Evolutionary conservation across 2,797 vertebrate genomes (phyloP).

Genomic region (Dermochelys coriacea): DNA sequence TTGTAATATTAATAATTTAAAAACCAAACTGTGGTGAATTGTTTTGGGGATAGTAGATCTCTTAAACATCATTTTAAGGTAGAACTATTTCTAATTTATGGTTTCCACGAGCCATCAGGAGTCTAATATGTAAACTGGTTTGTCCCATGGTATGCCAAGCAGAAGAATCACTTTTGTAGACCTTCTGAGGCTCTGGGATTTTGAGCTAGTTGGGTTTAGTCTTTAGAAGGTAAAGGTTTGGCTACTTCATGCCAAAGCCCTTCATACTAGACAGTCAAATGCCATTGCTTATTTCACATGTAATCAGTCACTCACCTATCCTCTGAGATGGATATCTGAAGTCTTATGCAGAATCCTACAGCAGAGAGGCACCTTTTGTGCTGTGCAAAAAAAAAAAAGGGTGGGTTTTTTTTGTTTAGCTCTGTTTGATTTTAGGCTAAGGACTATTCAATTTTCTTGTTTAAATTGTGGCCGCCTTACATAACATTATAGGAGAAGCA

Average conservation of each 20-base stretch:
- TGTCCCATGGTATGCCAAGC: neutral
- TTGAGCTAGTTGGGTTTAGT: conserved; percentile 5
- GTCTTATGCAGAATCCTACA: neutral
- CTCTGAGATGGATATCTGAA: neutral
- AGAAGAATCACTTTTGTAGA: neutral
- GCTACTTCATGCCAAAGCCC: neutral
- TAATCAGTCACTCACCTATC: neutral
- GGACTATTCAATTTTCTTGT: fast-evolving
- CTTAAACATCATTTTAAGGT: conserved; percentile 4
- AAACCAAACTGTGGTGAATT: neutral
- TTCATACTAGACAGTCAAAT: neutral
- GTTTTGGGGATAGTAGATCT: neutral
- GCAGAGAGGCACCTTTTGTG: neutral
- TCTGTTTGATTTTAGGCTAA: neutral
- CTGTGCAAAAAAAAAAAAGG: neutral
- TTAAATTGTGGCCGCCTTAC: fast-evolving
- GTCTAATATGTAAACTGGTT: neutral
- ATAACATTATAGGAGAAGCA: neutral
- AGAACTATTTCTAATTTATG: conserved; percentile 18
- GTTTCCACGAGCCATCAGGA: conserved; percentile 1
- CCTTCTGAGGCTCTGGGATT: neutral
- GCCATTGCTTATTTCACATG: neutral
- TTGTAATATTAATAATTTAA: conserved; percentile 43
- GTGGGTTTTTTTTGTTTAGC: neutral
- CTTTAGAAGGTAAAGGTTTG: neutral